Evolutionary conservation across 2,888 invertebrate genomes (phyloP), one percentile per base, ranked within the genome.

Genomic region (Arctia plantaginis): DNA sequence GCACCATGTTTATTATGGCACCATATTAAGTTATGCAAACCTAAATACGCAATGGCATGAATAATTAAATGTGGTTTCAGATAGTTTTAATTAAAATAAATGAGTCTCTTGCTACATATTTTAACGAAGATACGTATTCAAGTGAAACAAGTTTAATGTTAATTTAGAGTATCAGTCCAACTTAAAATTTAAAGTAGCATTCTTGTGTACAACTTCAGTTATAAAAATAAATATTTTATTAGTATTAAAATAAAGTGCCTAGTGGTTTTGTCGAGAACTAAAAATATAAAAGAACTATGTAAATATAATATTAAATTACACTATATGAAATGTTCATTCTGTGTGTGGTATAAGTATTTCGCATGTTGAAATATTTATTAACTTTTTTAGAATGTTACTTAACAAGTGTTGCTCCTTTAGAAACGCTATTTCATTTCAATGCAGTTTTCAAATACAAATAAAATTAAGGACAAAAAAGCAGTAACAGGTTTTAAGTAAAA

Each of bases 131-230:
- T 59, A 65, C 6, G 44, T 64, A 23, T 47, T 44, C 55, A 75
- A 75, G 75, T 47, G 65, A 33, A 72, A 33, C 62, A 30, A 51
- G 20, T 55, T n/a, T 69, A 77, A 75, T 51, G 71, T 72, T 75
- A 83, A 74, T 78, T 80, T 44, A 66, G 30, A 73, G 13, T 71
- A 33, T 18, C 47, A 47, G 47, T 18, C 4, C 59, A 27, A 59
- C 13, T 59, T 15, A 59, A 3, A 4, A 3, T 41, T 44, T 23
- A 10, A 51, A 15, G 20, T 41, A 41, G 39, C 3, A 62, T 39
- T 30, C 39, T 70, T 23, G 20, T 44, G 27, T 44, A 44, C 8
- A 20, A 3, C 20, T 44, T 18, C 44, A 41, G 41, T 66, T 41
- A 18, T 41, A 41, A 27, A 55, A 13, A 35, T 6, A 47, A 47